These are phyloP conservation scores for Urophycis tenuis DNA, from an alignment of 2,797 vertebrate species.

Conservation along the genomic window DNA sequence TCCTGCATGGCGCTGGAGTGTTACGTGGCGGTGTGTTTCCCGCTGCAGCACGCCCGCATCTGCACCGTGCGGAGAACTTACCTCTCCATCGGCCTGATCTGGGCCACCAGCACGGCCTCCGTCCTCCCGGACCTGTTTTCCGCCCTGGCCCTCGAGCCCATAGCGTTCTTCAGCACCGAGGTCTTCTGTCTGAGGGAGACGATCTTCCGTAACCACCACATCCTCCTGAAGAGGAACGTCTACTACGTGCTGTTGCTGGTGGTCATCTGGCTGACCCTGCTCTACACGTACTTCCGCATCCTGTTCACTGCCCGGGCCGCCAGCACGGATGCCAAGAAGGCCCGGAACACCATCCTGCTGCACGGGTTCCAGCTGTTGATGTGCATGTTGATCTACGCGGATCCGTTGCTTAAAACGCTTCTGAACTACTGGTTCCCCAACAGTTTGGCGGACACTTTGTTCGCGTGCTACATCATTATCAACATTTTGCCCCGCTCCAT, in stretches of 20 bases:
- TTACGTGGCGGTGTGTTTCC: slow-evolving; percentile 66
- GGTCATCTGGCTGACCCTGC: slow-evolving; percentile 58
- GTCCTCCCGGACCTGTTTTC: slow-evolving; percentile 59
- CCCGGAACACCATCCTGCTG: slow-evolving; percentile 57
- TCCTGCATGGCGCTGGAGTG: slow-evolving; percentile 69
- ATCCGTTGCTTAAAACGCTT: neutral
- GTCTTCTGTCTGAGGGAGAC: slow-evolving; percentile 52
- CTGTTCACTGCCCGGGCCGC: slow-evolving; percentile 52
- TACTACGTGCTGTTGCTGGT: slow-evolving; percentile 45
- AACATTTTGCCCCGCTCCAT: slow-evolving; percentile 49
- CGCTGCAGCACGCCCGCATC: slow-evolving; percentile 60
- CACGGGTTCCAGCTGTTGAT: slow-evolving; percentile 56
- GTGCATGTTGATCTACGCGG: slow-evolving; percentile 48
- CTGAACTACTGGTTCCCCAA: slow-evolving; percentile 36
- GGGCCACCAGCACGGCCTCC: slow-evolving; percentile 48
- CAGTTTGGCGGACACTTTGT: slow-evolving; percentile 28
- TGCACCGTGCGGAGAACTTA: slow-evolving; percentile 59
- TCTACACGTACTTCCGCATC: slow-evolving; percentile 63
- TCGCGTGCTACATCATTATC: slow-evolving; percentile 45
- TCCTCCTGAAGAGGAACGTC: slow-evolving; percentile 42
- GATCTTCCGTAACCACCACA: slow-evolving; percentile 37
- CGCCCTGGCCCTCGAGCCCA: slow-evolving; percentile 39
- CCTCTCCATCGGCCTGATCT: slow-evolving; percentile 55
- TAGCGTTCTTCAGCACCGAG: slow-evolving; percentile 38
- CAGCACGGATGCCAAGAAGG: slow-evolving; percentile 49